Evolutionary conservation across 1,140 invertebrate genomes (phyloP).

Genomic region (Chironomus striatipennis): DNA sequence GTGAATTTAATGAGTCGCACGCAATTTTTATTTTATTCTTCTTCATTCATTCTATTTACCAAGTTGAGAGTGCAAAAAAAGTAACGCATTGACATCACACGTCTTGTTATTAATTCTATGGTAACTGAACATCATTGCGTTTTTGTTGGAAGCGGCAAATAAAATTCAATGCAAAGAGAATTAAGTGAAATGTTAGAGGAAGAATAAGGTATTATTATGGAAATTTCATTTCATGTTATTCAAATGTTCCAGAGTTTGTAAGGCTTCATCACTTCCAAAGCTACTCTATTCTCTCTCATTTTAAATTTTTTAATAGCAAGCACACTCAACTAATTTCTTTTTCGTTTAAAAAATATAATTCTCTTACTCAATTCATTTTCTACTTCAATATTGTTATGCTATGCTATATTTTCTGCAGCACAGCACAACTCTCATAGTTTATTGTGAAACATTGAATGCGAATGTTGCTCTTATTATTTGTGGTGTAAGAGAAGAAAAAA

Average conservation of each 20-base stretch:
- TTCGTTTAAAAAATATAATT: neutral
- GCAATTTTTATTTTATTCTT: too few relatives aligned
- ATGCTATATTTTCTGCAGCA: neutral
- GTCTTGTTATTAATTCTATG: neutral
- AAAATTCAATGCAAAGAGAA: too few relatives aligned
- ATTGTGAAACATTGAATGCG: conserved; percentile 6
- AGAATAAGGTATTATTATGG: too few relatives aligned
- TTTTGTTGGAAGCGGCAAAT: neutral
- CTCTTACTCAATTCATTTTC: conserved; percentile 7
- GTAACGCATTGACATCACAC: neutral
- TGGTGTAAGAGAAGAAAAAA: neutral
- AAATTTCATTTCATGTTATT: too few relatives aligned
- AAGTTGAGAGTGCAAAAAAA: conserved; percentile 12
- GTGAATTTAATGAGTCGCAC: neutral
- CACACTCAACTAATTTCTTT: too few relatives aligned
- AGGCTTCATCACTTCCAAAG: neutral
- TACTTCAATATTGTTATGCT: neutral
- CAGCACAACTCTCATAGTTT: neutral
- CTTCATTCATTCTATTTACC: too few relatives aligned
- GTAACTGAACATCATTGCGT: neutral
- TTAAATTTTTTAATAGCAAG: too few relatives aligned
- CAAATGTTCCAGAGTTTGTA: neutral
- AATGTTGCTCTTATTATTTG: neutral
- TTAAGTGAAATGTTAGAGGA: too few relatives aligned
- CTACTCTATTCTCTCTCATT: too few relatives aligned